These are phyloP conservation scores for Chrysolina americana DNA, from an alignment of 2,888 invertebrate species.

Conservation along the genomic window DNA sequence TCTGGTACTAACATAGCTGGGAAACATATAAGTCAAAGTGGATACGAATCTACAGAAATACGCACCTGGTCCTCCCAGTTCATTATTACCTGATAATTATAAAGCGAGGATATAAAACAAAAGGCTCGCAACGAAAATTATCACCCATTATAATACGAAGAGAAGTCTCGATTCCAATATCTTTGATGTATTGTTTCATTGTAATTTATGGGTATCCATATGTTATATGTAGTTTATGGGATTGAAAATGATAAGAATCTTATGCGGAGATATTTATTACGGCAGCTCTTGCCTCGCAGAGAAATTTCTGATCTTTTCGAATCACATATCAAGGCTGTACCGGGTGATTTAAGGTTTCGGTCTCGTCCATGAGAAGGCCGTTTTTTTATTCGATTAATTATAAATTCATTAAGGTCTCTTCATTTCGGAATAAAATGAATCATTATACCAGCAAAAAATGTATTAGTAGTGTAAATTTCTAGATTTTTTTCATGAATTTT, in stretches of 20 bases:
- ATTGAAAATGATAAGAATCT: slow-evolving; percentile 46
- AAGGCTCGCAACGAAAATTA: slow-evolving; percentile 53
- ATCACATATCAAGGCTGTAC: slow-evolving; percentile 22
- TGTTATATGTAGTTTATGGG: slow-evolving; percentile 41
- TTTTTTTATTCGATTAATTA: not conserved
- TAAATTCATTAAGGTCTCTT: not conserved
- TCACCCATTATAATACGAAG: slow-evolving; percentile 36
- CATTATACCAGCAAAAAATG: too few species aligned
- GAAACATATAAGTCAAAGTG: slow-evolving; percentile 6
- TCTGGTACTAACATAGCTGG: not conserved
- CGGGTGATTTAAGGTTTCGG: slow-evolving; percentile 10
- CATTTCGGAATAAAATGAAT: not conserved
- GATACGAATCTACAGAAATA: slow-evolving; percentile 23
- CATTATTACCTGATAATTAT: slow-evolving; percentile 48
- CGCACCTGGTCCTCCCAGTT: slow-evolving; percentile 44
- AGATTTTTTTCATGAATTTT: too few species aligned
- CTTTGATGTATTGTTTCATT: slow-evolving; percentile 41
- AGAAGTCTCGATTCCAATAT: slow-evolving; percentile 42
- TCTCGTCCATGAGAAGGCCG: slow-evolving; percentile 8
- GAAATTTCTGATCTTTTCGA: slow-evolving; percentile 18
- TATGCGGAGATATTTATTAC: slow-evolving; percentile 34
- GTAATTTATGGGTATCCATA: slow-evolving; percentile 40
- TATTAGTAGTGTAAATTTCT: too few species aligned
- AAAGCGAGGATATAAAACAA: slow-evolving; percentile 58
- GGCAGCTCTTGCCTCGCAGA: slow-evolving; percentile 20